A percentile compares a stretch with the other conserved stretches of the same genome.
Conservation (phyloP, 2,113 vertebrate species). For the Pollachius pollachius region DNA sequence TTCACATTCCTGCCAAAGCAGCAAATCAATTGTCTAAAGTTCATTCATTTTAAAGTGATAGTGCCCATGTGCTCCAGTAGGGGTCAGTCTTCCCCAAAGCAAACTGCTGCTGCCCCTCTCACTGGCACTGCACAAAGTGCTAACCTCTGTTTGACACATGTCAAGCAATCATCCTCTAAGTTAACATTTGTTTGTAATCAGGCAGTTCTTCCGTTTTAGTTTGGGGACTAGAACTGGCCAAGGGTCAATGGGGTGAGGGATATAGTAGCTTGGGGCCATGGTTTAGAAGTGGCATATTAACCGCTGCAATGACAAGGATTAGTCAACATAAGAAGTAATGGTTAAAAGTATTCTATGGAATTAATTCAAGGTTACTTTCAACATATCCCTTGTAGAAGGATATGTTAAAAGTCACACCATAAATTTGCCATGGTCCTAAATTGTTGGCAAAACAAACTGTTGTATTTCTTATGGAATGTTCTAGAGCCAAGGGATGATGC, state of each 20-base stretch:
- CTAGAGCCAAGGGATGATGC: too few species aligned
- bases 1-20: not conserved
- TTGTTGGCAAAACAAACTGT: too few species aligned
- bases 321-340: too few species aligned
- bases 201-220: not conserved
- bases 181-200: conserved; percentile 16
- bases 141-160: not conserved
- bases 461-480: too few species aligned
- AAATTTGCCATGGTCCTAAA: too few species aligned
- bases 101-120: conserved; percentile 14
- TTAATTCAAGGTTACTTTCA: too few species aligned
- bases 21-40: not conserved
- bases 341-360: too few species aligned
- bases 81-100: conserved; percentile 49
- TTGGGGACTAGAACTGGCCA: too few species aligned
- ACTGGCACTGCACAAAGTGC: not conserved
- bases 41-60: not conserved
- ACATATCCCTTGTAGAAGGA: too few species aligned
- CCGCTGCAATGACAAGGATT: too few species aligned
- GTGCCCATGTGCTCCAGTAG: conserved; percentile 46
- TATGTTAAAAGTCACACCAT: too few species aligned
- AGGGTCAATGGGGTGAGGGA: not conserved
- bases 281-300: too few species aligned
- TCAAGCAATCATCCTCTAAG: not conserved
- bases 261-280: not conserved